phyloP scores from a whole-genome alignment of 2,888 invertebrate species.

The Dysmachus trigonus region DNA sequence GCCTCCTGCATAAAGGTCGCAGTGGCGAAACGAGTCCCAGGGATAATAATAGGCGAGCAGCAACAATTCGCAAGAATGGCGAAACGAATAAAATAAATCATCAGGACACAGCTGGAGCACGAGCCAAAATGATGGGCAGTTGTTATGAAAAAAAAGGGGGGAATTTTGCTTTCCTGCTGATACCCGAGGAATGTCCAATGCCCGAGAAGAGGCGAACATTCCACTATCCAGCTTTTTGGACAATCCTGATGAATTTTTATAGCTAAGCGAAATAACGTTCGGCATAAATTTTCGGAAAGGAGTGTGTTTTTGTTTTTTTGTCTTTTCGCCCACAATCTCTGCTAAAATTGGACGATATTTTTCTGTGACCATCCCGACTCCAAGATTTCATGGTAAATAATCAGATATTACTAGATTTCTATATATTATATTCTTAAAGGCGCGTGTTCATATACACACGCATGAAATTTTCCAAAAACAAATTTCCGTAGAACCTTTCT shows the following conservation, averaged over 20 bases:
- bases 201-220: background rate
- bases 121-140: slow-evolving; percentile 3
- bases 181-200: background rate
- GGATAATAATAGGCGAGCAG: background rate
- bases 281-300: background rate
- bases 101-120: slow-evolving; percentile 9
- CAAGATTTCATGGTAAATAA: background rate
- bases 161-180: background rate
- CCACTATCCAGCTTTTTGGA: background rate
- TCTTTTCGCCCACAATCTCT: background rate
- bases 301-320: background rate
- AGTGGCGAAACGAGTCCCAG: background rate
- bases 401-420: background rate
- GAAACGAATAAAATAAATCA: slow-evolving; percentile 23
- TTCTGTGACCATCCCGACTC: background rate
- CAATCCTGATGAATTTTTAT: background rate
- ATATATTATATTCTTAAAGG: background rate
- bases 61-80: background rate
- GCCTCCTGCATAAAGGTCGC: background rate
- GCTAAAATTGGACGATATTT: background rate
- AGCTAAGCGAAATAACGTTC: background rate
- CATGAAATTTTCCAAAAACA: background rate
- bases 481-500: background rate
- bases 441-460: background rate
- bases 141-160: background rate